These are phyloP conservation scores for Taxidea taxus DNA, from an alignment of 2,113 vertebrate species.

Conservation along the genomic window DNA sequence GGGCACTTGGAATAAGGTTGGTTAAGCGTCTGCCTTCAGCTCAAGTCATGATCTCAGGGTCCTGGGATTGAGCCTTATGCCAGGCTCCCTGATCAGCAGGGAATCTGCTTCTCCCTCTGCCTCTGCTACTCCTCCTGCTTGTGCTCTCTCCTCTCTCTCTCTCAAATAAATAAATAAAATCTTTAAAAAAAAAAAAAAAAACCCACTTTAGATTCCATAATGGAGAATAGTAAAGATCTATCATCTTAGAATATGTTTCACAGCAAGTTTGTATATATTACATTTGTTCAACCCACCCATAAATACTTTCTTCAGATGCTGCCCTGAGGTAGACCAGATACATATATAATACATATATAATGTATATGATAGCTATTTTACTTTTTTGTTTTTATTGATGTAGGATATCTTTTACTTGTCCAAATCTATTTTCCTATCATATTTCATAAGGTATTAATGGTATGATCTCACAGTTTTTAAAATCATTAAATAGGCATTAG, in stretches of 20 bases:
- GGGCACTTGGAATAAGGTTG: neutral
- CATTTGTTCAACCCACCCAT: neutral
- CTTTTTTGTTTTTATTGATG: neutral
- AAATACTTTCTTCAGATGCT: neutral
- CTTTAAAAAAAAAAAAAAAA: neutral
- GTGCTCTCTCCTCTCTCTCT: neutral
- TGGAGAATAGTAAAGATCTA: neutral
- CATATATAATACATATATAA: neutral
- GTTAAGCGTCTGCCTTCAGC: neutral
- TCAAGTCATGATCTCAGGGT: neutral
- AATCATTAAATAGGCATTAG: neutral
- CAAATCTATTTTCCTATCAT: neutral
- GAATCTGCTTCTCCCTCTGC: neutral
- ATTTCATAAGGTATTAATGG: neutral
- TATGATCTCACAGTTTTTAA: neutral
- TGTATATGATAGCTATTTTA: neutral
- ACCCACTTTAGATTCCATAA: neutral
- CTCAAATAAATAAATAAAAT: neutral
- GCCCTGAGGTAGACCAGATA: neutral
- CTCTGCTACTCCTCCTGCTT: neutral
- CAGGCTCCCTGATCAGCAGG: neutral
- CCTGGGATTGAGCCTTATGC: neutral
- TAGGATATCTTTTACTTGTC: neutral
- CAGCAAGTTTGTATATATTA: neutral
- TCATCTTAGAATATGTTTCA: neutral